Evolutionary conservation across 1,140 invertebrate species (phyloP), one percentile per base, ranked within the genome.

Genomic region (Drosophila eugracilis): DNA sequence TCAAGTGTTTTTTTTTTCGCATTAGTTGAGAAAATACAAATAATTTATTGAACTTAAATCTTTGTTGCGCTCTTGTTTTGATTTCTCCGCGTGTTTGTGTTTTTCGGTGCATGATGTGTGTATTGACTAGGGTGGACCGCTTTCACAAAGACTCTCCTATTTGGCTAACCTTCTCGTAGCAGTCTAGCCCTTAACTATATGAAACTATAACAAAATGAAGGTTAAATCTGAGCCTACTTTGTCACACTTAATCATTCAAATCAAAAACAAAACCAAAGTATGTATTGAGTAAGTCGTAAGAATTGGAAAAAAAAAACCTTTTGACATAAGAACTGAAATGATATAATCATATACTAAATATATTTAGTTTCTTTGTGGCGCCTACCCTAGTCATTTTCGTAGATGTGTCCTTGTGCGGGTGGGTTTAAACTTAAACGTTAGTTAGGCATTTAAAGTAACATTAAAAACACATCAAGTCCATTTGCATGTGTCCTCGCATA

Each of bases 361-460:
- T 12, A n/a, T 22, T 42, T 7, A 22, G 19, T 21, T 42, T 21
- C 39, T n/a, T 42, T 42, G 44, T 4, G 24, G 1, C 14, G 24
- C 49, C 55, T 30, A 36, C 49, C 30, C 37, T 22, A 17, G 12
- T 17, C 19, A 9, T 24, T 17, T 10, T 22, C 14, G 24, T 22
- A 39, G 24, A 41, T 36, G 48, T 65, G 26, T 32, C 44, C 10
- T 26, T 57, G 50, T 34, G 41, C 22, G n/a, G 67, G 24, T 60
- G 28, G 36, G 7, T 49, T 63, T 42, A 21, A 45, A 36, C 78
- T 78, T 85, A 85, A 65, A 49, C 59, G 66, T 85, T 79, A 85
- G 52, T 66, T 85, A 86, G 79, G 50, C 62, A 85, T 86, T 86
- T 86, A 74, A 74, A 85, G 58, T 81, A 85, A 85, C 76, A 85